Base-by-base conservation (phyloP, 2,113 vertebrate genomes). In the Holacanthus passer region DNA sequence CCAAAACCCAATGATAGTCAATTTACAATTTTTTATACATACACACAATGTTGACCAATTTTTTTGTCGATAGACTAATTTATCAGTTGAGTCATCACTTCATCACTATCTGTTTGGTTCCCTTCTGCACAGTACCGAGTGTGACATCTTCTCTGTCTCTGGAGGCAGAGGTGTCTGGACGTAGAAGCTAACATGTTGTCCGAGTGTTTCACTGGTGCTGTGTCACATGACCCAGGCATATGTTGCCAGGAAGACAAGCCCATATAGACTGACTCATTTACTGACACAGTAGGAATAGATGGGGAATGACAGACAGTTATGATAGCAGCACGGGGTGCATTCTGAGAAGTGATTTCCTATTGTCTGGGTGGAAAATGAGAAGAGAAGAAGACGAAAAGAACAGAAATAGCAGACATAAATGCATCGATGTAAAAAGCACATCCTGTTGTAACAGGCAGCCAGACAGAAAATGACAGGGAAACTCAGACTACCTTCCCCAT, bases 381-480 rank as follows among this genome's bases (percentile, higher is more conserved):
- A 32, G 53, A 45, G 31, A 47, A 22, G 58, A 58, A 29, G 45
- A n/a, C n/a, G n/a, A 65, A 39, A 73, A 22, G 50, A 47, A 55
- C 47, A 41, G 45, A 68, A 74, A 77, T 13, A 52, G 52, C 39
- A 1, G 77, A 39, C 35, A 39, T 58, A 74, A 75, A 83, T 56
- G 55, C 48, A 35, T 24, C 9, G 5, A 32, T 65, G 71, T 77
- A 45, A 72, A 84, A 84, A 58, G 22, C 50, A 74, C 41, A 55
- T 35, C 16, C 4, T 68, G 79, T 78, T 67, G 70, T 58, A 71
- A 47, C 39, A 63, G 64, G 48, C 66, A 60, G 27, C 79, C 83
- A 85, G 84, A 84, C 83, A 83, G 87, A 87, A 87, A 81, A 88
- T 84, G 78, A 73, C 76, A n/a, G n/a, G 77, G 69, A 76, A 52